A percentile compares a stretch with the other conserved stretches of the same genome.
These are phyloP conservation scores for Vulpes ferrilata DNA, from an alignment of 2,113 vertebrate genomes.

Conservation along the genomic window DNA sequence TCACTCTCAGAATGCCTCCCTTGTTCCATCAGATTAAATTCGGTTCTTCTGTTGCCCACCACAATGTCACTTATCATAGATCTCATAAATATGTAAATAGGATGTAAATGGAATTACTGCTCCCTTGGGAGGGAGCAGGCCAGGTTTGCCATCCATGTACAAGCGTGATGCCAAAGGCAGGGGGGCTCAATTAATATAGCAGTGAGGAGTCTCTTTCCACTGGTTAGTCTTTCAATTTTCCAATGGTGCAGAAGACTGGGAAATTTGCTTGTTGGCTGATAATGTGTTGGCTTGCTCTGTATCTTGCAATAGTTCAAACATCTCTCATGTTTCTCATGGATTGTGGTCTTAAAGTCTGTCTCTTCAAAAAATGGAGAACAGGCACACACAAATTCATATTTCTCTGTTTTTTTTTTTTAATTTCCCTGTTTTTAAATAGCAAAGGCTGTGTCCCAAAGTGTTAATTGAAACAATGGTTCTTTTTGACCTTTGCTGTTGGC, in stretches of 20 bases:
- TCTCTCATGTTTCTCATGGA: neutral
- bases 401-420: constrained; percentile 3
- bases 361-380: neutral
- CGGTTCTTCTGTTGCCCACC: neutral
- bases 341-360: neutral
- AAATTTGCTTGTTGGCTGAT: neutral
- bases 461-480: neutral
- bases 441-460: neutral
- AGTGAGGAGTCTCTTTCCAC: no score
- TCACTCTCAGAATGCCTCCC: neutral
- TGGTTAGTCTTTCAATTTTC: neutral
- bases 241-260: neutral
- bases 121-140: neutral
- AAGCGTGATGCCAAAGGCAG: fast-evolving
- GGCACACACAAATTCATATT: neutral
- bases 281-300: neutral
- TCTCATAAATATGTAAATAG: no score
- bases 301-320: neutral
- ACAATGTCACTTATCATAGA: neutral
- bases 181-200: neutral
- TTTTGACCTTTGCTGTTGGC: neutral
- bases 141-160: fast-evolving
- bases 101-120: neutral
- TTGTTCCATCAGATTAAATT: neutral
- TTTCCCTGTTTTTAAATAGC: neutral